These are phyloP conservation scores for Morbakka virulenta DNA, from an alignment of 30 jellyfish, hydroid and myxozoan species.

Conservation along the genomic window DNA sequence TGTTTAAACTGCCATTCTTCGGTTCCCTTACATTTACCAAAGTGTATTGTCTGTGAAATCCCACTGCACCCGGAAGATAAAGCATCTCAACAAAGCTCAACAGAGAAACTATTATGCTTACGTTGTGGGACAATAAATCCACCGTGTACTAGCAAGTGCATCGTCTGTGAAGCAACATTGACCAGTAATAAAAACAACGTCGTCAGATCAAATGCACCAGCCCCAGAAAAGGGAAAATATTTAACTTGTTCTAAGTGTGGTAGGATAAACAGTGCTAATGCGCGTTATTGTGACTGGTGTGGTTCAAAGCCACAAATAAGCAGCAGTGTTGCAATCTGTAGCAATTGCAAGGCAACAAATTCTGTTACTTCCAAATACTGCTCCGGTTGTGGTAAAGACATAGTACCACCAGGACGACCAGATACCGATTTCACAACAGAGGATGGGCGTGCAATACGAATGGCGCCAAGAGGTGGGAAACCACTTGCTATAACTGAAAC, in stretches of 20 bases:
- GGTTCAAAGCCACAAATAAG: constrained; percentile 76
- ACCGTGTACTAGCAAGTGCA: constrained; percentile 61
- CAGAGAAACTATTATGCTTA: constrained; percentile 50
- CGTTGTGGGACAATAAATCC: constrained; percentile 80
- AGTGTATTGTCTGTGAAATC: constrained; percentile 66
- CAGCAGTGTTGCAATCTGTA: constrained; percentile 59
- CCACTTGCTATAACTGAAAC: constrained; percentile 5
- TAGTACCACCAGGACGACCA: constrained; percentile 77
- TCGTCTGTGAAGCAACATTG: constrained; percentile 72
- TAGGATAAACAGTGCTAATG: constrained; percentile 84
- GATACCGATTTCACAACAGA: constrained; percentile 10
- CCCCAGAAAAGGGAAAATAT: constrained; percentile 66
- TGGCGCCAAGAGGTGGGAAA: constrained; percentile 16
- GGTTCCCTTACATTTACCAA: constrained; percentile 56
- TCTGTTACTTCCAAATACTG: constrained; percentile 68
- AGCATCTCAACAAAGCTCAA: constrained; percentile 8
- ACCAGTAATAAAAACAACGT: constrained; percentile 56
- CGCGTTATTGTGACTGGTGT: constrained; percentile 98
- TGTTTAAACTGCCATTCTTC: constrained; percentile 66
- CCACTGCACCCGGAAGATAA: constrained; percentile 11
- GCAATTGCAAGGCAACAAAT: constrained; percentile 55
- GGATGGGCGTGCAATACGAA: no score
- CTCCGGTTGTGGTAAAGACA: constrained; percentile 69
- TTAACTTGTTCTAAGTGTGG: constrained; percentile 81
- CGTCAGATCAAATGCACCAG: constrained; percentile 62